phyloP scores from a whole-genome alignment of 2,888 invertebrate species.

The Folsomia candida region DNA sequence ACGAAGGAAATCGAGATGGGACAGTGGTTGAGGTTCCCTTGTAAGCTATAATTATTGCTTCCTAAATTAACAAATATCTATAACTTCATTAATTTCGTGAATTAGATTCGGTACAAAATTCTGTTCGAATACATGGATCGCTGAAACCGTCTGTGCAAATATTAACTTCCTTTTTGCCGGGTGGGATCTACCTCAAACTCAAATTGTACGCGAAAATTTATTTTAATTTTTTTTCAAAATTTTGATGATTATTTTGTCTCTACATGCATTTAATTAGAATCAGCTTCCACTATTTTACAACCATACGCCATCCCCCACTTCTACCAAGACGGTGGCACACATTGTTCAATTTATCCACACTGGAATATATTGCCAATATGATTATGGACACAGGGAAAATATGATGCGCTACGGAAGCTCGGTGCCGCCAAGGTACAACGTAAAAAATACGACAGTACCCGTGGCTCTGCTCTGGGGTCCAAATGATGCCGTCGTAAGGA shows the following conservation, averaged over 20 bases:
- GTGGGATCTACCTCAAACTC: slow-evolving; percentile 46
- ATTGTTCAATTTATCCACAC: slow-evolving; percentile 53
- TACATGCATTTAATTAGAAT: slow-evolving; percentile 27
- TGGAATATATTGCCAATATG: slow-evolving; percentile 43
- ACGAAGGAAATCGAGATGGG: too few species aligned
- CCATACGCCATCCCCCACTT: slow-evolving; percentile 56
- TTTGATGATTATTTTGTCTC: too few species aligned
- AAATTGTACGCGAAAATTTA: slow-evolving; percentile 32
- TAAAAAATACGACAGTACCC: slow-evolving; percentile 50
- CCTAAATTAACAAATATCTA: too few species aligned
- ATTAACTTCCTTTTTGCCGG: slow-evolving; percentile 46
- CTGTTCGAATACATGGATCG: slow-evolving; percentile 43
- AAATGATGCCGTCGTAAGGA: slow-evolving; percentile 56
- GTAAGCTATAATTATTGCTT: too few species aligned
- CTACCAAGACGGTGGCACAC: slow-evolving; percentile 55
- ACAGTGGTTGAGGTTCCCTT: too few species aligned
- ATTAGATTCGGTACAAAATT: slow-evolving; percentile 38
- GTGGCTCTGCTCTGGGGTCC: slow-evolving; percentile 52
- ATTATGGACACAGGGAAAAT: slow-evolving; percentile 48
- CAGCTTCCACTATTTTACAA: slow-evolving; percentile 55
- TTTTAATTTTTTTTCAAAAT: too few species aligned
- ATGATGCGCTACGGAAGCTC: slow-evolving; percentile 42
- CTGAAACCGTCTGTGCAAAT: slow-evolving; percentile 44
- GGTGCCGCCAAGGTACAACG: slow-evolving; percentile 48
- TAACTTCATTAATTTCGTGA: too few species aligned